These are phyloP conservation scores for Pherbina coryleti DNA, from an alignment of 2,888 invertebrate species.

Conservation along the genomic window DNA sequence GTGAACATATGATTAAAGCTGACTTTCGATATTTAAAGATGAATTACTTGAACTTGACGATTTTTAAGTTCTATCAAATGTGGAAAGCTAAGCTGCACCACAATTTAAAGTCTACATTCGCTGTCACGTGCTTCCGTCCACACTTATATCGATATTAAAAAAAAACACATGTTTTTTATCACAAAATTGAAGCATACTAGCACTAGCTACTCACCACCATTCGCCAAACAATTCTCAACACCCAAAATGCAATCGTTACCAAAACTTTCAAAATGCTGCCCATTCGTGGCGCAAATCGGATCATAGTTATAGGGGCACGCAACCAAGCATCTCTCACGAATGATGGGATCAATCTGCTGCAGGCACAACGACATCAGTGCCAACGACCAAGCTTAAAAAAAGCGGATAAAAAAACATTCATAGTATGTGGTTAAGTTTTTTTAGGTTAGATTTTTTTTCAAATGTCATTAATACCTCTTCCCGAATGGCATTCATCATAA, in stretches of 20 bases:
- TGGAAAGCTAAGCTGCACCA: background rate
- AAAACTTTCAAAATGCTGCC: conserved; percentile 49
- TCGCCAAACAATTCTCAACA: conserved; percentile 55
- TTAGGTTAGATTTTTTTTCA: background rate
- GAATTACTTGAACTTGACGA: too few relatives aligned
- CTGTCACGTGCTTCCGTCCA: conserved; percentile 48
- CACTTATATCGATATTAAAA: conserved; percentile 43
- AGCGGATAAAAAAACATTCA: background rate
- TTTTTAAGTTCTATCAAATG: too few relatives aligned
- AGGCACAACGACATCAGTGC: conserved; percentile 55
- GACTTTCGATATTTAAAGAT: background rate
- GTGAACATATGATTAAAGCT: background rate
- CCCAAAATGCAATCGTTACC: conserved; percentile 54
- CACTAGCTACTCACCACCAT: conserved; percentile 48
- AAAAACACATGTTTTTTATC: conserved; percentile 13
- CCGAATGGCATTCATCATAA: conserved; percentile 50
- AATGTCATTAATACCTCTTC: conserved; percentile 45
- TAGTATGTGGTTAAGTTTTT: background rate
- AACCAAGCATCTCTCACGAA: conserved; percentile 51
- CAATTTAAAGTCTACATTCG: conserved; percentile 52
- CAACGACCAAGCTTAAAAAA: conserved; percentile 50
- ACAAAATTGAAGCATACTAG: background rate
- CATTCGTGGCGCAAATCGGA: conserved; percentile 55
- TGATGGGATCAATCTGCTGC: conserved; percentile 50
- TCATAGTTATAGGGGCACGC: conserved; percentile 55